Base-by-base conservation (phyloP, 2,888 invertebrate genomes). In the Nomada lathburiana region DNA sequence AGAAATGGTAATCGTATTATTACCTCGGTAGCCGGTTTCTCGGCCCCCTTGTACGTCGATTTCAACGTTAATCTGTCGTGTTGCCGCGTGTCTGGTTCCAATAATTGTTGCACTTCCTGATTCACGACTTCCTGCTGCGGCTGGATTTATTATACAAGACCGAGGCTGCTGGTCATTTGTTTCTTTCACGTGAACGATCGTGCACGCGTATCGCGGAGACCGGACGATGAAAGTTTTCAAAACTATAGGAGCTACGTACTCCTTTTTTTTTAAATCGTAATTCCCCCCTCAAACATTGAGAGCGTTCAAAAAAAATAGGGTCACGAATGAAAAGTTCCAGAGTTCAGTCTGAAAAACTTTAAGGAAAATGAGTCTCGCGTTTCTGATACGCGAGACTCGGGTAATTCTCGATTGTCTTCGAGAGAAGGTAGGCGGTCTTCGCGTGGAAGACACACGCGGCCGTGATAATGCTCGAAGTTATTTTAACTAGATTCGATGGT, bases 381-480 rank as follows among this genome's bases (percentile, higher is more conserved):
- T 20, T n/a, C n/a, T 2, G 18, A 36, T 65, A 42, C 44, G 44
- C n/a, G 29, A 63, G 20, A 36, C 36, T 5, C 7, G 1, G 36
- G 53, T 53, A 18, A 52, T 29, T n/a, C 18, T 1, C 53, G 26
- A 77, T 76, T 20, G 74, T n/a, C 47, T 26, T 9, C n/a, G 9
- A 16, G n/a, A 3, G 26, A 29, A 59, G 7, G 20, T 36, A 36
- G 7, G 18, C 44, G 5, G 55, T 2, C 36, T 47, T 26, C 42
- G 13, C 42, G 1, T 42, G 50, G 13, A 13, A 29, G 16, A 53
- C 70, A 23, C 53, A 60, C 11, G 70, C 62, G 64, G 57, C 29
- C 29, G 59, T 26, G 81, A 59, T 80, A 82, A 82, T 29, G 69
- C 68, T 71, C 60, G 80, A 82, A 82, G 82, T 82, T 71, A 68